Percentiles rank a stretch among this genome's conserved stretches.
phyloP scores from a whole-genome alignment of 2,113 vertebrate genomes.

The Bagarius yarrelli region DNA sequence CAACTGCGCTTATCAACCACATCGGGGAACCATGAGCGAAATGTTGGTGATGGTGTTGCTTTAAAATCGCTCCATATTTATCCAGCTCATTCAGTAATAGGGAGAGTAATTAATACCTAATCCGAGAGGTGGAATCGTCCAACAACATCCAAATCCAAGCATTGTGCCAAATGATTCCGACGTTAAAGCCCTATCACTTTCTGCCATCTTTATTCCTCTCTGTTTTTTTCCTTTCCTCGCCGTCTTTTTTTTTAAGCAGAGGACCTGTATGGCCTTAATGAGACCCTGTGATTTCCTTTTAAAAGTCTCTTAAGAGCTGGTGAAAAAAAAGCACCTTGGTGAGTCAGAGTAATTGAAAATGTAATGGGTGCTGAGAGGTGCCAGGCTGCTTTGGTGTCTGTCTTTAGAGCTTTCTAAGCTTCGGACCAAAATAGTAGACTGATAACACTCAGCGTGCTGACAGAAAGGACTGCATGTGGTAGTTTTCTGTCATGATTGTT shows the following conservation, averaged over 20 bases:
- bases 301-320: constrained; percentile 5
- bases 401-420: constrained; percentile 2
- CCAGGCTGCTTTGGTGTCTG: not conserved
- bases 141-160: not conserved
- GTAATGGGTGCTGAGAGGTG: constrained; percentile 28
- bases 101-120: constrained; percentile 33
- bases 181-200: not conserved
- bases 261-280: not conserved
- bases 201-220: not conserved
- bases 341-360: constrained; percentile 35
- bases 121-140: not conserved
- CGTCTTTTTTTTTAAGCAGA: not conserved
- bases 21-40: too few species aligned
- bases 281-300: constrained; percentile 11
- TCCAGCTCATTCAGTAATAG: constrained; percentile 28
- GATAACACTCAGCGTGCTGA: constrained; percentile 21
- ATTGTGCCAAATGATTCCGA: not conserved
- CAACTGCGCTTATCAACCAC: too few species aligned
- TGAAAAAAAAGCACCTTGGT: constrained; percentile 3
- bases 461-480: not conserved
- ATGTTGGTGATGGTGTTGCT: too few species aligned
- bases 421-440: not conserved
- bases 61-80: constrained; percentile 21
- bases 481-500: not conserved
- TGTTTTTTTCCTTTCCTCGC: not conserved